Evolutionary conservation across 64 coral and sea anemone genomes (phyloP).

Genomic region (Pocillopora verrucosa): DNA sequence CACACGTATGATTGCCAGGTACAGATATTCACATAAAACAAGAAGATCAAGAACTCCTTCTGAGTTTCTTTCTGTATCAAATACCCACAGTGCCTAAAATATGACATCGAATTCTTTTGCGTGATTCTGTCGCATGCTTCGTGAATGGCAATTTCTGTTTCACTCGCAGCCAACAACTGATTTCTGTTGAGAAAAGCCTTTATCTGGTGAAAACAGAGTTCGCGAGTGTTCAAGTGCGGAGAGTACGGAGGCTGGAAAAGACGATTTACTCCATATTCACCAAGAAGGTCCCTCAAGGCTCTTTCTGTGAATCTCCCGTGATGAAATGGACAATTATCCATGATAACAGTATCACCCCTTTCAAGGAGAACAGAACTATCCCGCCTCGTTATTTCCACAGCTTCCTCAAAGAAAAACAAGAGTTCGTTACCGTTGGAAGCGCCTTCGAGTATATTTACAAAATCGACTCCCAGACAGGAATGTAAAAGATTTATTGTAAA

Average conservation of each 20-base stretch:
- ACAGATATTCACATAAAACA: no score
- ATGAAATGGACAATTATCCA: conserved; percentile 20
- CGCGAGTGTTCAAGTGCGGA: conserved; percentile 37
- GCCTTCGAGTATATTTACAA: conserved; percentile 13
- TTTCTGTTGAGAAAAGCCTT: conserved; percentile 26
- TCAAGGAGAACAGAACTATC: conserved; percentile 14
- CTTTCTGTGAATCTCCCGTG: conserved; percentile 18
- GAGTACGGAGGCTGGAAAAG: conserved; percentile 39
- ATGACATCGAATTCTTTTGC: background rate
- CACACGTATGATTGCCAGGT: no score
- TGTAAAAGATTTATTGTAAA: conserved; percentile 39
- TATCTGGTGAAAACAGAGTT: conserved; percentile 40
- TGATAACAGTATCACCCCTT: conserved; percentile 21
- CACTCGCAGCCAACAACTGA: conserved; percentile 14
- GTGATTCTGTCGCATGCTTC: conserved; percentile 23
- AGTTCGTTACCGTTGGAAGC: conserved; percentile 44
- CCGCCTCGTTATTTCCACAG: conserved; percentile 6
- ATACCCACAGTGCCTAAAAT: conserved; percentile 62
- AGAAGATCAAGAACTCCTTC: no score
- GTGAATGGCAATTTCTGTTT: conserved; percentile 47
- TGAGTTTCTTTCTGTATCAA: background rate
- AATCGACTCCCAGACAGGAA: conserved; percentile 24
- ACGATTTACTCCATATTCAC: conserved; percentile 21
- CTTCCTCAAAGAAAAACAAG: conserved; percentile 28
- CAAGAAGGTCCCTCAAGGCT: conserved; percentile 15